Conservation (phyloP, 2,888 invertebrate species). For the Andrena marginata region DNA sequence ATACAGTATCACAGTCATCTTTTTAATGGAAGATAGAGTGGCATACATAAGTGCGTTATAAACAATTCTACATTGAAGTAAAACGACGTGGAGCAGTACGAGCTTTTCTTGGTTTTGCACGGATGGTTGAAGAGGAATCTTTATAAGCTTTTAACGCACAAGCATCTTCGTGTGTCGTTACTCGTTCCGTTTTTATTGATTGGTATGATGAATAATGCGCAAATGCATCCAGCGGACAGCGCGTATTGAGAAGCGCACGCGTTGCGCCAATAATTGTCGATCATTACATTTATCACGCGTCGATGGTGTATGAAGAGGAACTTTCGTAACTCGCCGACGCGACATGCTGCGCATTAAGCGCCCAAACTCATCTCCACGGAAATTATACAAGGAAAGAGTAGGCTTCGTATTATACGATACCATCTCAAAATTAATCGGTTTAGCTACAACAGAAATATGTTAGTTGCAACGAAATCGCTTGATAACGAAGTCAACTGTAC, state of each 20-base stretch:
- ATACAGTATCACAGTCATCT: slow-evolving; percentile 1
- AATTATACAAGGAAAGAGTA: too few species aligned
- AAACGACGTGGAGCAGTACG: not conserved
- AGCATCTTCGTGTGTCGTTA: not conserved
- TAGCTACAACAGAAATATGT: too few species aligned
- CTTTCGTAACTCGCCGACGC: not conserved
- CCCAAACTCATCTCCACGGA: too few species aligned
- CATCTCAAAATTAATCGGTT: too few species aligned
- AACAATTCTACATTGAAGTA: not conserved
- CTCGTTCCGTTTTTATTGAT: slow-evolving; percentile 31
- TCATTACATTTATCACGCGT: not conserved
- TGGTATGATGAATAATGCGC: slow-evolving; percentile 27
- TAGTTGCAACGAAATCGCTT: too few species aligned
- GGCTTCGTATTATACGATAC: too few species aligned
- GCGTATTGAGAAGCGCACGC: slow-evolving; percentile 35
- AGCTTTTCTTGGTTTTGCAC: not conserved
- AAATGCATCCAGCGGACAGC: not conserved
- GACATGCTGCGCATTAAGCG: too few species aligned
- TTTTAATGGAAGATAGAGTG: not conserved
- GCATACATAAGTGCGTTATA: not conserved
- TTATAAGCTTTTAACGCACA: not conserved
- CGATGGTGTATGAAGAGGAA: slow-evolving; percentile 13
- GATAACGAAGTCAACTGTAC: too few species aligned
- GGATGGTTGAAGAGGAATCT: not conserved
- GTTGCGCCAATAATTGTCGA: slow-evolving; percentile 33